Conservation (phyloP, 2,797 vertebrate species). For the Macrochelys suwanniensis region DNA sequence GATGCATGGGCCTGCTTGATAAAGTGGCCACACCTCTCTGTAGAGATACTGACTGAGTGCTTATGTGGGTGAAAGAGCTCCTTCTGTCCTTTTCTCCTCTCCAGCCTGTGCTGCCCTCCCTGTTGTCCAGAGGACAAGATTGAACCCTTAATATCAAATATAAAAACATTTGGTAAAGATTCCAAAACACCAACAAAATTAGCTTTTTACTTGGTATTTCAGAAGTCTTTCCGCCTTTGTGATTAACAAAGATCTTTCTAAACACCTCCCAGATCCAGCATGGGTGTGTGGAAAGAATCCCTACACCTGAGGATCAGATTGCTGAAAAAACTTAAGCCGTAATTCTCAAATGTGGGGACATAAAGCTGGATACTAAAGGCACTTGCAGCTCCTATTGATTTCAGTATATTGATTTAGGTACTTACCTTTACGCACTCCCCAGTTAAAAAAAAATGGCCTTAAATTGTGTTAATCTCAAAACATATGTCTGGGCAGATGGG, state of each 20-base stretch:
- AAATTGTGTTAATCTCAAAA: neutral
- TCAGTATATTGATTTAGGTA: neutral
- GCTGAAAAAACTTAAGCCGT: neutral
- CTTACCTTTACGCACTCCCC: neutral
- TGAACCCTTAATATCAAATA: neutral
- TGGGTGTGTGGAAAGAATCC: too few relatives aligned
- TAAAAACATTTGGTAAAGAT: rapidly evolving
- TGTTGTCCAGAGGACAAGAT: neutral
- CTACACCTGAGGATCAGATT: neutral
- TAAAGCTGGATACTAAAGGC: rapidly evolving
- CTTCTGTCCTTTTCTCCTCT: neutral
- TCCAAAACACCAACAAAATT: too few relatives aligned
- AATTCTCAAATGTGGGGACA: neutral
- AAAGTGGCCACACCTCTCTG: too few relatives aligned
- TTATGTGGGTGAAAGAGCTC: neutral
- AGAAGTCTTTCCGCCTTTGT: neutral
- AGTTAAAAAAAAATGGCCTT: neutral
- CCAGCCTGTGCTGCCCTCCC: neutral
- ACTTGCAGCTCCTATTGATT: neutral
- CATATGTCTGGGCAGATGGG: neutral
- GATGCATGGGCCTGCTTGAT: too few relatives aligned
- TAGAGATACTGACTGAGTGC: too few relatives aligned
- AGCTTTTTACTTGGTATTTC: neutral
- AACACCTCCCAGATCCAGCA: neutral
- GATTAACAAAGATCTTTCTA: neutral